A percentile compares a stretch with the other conserved stretches of the same genome.
phyloP scores from a whole-genome alignment of 2,888 invertebrate species.

The Uloborus plumipes region DNA sequence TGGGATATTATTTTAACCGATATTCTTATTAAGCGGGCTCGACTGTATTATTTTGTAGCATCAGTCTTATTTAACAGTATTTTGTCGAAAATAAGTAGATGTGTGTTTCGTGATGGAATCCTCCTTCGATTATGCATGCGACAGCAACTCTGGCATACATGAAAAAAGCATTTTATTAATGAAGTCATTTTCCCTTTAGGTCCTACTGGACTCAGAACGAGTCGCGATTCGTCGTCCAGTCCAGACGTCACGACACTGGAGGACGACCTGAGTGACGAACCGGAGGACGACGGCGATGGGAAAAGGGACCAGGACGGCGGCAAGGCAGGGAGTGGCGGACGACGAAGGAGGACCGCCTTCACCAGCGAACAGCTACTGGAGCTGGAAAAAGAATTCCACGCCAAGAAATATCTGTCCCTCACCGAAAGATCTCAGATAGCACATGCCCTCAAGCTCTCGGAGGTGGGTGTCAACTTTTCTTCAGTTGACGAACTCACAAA shows the following conservation, averaged over 20 bases:
- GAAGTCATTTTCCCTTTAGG: slow-evolving; percentile 3
- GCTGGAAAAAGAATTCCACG: slow-evolving; percentile 92
- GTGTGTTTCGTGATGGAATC: no score
- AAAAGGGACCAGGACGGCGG: slow-evolving; percentile 13
- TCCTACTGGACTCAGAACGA: slow-evolving; percentile 41
- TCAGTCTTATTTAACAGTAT: no score
- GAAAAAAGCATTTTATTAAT: no score
- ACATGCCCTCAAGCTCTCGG: slow-evolving; percentile 88
- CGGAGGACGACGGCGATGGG: neutral
- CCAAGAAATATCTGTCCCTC: slow-evolving; percentile 92
- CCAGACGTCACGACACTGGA: slow-evolving; percentile 59
- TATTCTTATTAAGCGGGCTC: no score
- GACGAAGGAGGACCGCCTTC: slow-evolving; percentile 90
- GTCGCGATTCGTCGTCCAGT: slow-evolving; percentile 52
- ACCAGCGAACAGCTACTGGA: slow-evolving; percentile 93
- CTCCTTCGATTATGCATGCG: no score
- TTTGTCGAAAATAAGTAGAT: no score
- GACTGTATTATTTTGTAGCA: no score
- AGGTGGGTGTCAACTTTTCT: slow-evolving; percentile 74
- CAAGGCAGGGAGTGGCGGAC: slow-evolving; percentile 66
- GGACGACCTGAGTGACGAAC: slow-evolving; percentile 50
- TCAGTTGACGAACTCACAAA: neutral
- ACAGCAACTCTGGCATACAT: no score
- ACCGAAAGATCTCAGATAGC: slow-evolving; percentile 95
- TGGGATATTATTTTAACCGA: no score